These are phyloP conservation scores for Apolygus lucorum DNA, from an alignment of 1,140 invertebrate genomes.

Conservation along the genomic window DNA sequence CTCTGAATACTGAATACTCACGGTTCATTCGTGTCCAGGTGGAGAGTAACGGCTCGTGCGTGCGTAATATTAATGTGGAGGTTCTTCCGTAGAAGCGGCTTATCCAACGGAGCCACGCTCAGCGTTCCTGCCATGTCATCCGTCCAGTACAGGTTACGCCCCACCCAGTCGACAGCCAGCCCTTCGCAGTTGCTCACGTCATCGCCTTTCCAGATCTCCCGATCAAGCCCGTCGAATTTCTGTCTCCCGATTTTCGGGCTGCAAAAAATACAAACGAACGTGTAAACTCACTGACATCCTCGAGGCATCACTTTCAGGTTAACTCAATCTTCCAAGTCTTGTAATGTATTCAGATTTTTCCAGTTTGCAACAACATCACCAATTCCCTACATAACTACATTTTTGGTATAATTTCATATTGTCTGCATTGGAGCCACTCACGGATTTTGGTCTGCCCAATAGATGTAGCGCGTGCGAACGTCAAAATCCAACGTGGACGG, in stretches of 20 bases:
- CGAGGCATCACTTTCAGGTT: too few species aligned
- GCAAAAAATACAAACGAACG: conserved; percentile 28
- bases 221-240: conserved; percentile 39
- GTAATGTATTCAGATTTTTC: too few species aligned
- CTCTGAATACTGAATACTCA: conserved; percentile 34
- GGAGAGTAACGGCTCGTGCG: conserved; percentile 54
- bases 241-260: conserved; percentile 44
- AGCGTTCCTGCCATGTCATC: conserved; percentile 54
- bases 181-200: conserved; percentile 53
- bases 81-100: conserved; percentile 44
- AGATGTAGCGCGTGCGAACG: conserved; percentile 51
- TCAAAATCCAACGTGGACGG: conserved; percentile 62
- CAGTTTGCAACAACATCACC: too few species aligned
- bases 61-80: conserved; percentile 46
- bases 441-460: conserved; percentile 52
- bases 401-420: too few species aligned
- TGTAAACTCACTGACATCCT: too few species aligned
- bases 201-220: conserved; percentile 40
- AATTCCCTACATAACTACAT: too few species aligned
- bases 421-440: conserved; percentile 21
- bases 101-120: conserved; percentile 50
- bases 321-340: too few species aligned
- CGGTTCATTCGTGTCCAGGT: conserved; percentile 53
- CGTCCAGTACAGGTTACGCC: conserved; percentile 73
- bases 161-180: conserved; percentile 69